phyloP scores from a whole-genome alignment of 2,797 vertebrate genomes.

The Oreonectes daqikongensis region DNA sequence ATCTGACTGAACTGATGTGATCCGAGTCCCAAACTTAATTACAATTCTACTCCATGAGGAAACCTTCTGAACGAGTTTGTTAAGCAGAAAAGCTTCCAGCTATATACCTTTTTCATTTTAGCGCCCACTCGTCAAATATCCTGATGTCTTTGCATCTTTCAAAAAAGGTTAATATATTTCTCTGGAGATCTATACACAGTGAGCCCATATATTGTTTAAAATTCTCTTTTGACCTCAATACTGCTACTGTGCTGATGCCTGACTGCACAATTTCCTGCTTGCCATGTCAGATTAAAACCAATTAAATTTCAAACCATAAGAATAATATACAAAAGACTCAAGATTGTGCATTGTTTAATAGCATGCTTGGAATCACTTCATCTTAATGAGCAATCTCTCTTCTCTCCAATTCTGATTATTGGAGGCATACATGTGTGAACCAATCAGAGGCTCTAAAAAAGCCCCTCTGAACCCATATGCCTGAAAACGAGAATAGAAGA shows the following conservation, averaged over 20 bases:
- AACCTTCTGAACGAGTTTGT: slow-evolving; percentile 29
- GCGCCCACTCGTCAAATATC: slow-evolving; percentile 52
- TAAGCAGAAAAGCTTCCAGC: slow-evolving; percentile 39
- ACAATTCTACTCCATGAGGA: slow-evolving; percentile 29
- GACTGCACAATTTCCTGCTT: slow-evolving; percentile 63
- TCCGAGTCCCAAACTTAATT: slow-evolving; percentile 49
- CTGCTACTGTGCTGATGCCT: slow-evolving; percentile 43
- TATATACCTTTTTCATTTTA: slow-evolving; percentile 52
- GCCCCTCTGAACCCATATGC: slow-evolving; percentile 10
- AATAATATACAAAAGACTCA: slow-evolving; percentile 41
- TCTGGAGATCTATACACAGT: slow-evolving; percentile 43
- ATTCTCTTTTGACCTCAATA: slow-evolving; percentile 57
- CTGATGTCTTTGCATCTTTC: slow-evolving; percentile 46
- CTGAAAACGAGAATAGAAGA: slow-evolving; percentile 33
- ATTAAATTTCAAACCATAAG: slow-evolving; percentile 48
- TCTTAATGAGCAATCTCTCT: slow-evolving; percentile 31
- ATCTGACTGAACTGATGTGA: slow-evolving; percentile 43
- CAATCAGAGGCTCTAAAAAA: slow-evolving; percentile 18
- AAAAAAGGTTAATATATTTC: slow-evolving; percentile 54
- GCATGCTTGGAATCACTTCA: slow-evolving; percentile 3
- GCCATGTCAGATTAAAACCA: slow-evolving; percentile 58
- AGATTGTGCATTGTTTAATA: slow-evolving; percentile 35
- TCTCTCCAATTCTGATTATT: slow-evolving; percentile 20
- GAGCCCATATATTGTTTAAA: slow-evolving; percentile 46
- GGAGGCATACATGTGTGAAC: slow-evolving; percentile 11